phyloP scores from a whole-genome alignment of 2,113 vertebrate genomes.

The Abramis brama region DNA sequence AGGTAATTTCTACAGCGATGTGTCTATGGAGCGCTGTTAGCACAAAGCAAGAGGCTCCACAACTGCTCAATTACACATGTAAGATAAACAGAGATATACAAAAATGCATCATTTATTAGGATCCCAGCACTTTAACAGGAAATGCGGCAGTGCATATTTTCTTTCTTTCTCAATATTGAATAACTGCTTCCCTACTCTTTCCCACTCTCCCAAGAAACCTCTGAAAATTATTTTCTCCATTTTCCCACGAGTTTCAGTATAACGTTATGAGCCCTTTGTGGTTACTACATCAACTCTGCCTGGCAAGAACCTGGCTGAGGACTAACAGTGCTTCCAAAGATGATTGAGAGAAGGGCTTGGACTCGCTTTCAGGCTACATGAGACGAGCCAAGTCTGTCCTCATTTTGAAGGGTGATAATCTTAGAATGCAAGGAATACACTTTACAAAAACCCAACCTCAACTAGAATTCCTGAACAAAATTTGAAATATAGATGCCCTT shows the following conservation, averaged over 20 bases:
- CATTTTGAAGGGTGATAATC: conserved; percentile 41
- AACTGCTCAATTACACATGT: not conserved
- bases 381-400: conserved; percentile 55
- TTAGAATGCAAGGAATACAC: conserved; percentile 46
- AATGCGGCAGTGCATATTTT: not conserved
- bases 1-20: not conserved
- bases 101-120: not conserved
- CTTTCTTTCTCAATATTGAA: conserved; percentile 5
- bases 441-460: not conserved
- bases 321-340: conserved; percentile 10
- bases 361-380: not conserved
- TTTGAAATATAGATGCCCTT: not conserved
- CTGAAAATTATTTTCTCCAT: conserved; percentile 35
- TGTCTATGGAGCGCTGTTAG: not conserved
- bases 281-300: conserved; percentile 41
- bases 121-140: not conserved
- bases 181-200: conserved; percentile 32
- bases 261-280: conserved; percentile 50
- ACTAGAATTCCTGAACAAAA: not conserved
- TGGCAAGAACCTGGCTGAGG: conserved; percentile 27
- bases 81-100: conserved; percentile 2
- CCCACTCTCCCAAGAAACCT: conserved; percentile 23
- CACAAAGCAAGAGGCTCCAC: not conserved
- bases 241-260: conserved; percentile 56
- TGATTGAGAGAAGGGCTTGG: conserved; percentile 38